Percentiles rank a stretch among this genome's conserved stretches.
phyloP scores from a whole-genome alignment of 2,797 vertebrate genomes.

The Pteronotus mesoamericanus region DNA sequence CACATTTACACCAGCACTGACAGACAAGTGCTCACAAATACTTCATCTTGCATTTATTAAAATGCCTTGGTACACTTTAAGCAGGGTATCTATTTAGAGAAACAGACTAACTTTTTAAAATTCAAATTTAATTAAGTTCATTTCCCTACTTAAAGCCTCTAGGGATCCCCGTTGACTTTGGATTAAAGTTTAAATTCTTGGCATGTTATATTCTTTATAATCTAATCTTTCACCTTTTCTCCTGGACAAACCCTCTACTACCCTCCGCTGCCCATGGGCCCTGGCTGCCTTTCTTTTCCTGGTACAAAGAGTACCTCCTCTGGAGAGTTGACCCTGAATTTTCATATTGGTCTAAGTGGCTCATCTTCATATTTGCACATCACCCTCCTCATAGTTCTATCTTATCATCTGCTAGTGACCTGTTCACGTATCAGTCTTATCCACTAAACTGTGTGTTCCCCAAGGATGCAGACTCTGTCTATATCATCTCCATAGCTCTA shows the following conservation, averaged over 20 bases:
- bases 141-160: conserved; percentile 13
- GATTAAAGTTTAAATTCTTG: conserved; percentile 34
- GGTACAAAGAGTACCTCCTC: background rate
- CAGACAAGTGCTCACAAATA: background rate
- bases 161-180: background rate
- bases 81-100: conserved; percentile 16
- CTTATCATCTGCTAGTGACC: background rate
- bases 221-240: background rate
- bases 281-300: background rate
- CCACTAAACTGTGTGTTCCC: background rate
- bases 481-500: background rate
- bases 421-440: background rate
- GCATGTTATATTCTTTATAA: background rate
- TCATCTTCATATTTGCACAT: background rate
- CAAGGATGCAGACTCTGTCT: background rate
- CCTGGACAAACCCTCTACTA: background rate
- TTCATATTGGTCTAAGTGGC: background rate
- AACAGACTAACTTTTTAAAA: conserved; percentile 26
- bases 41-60: background rate
- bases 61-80: background rate
- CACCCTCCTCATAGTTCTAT: background rate
- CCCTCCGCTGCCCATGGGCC: too few species aligned
- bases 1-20: background rate
- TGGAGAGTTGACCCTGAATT: background rate
- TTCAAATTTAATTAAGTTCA: conserved; percentile 42